Conservation (phyloP, 2,113 vertebrate genomes). For the Oenanthe melanoleuca region DNA sequence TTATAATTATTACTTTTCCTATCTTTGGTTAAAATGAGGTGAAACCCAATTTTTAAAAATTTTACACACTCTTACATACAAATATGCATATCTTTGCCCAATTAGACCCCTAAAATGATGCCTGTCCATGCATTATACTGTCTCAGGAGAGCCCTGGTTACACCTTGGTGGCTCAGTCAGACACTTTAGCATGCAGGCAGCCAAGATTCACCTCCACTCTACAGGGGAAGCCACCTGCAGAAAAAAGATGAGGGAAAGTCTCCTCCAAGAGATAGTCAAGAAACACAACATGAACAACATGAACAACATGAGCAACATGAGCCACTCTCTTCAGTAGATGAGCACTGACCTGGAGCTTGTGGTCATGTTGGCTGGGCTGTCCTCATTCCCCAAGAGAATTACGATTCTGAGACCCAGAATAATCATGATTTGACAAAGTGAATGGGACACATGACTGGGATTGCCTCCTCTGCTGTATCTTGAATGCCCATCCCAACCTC, state of each 20-base stretch:
- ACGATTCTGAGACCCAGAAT: neutral
- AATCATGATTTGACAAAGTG: neutral
- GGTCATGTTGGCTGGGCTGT: neutral
- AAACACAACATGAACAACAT: neutral
- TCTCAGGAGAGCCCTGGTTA: neutral
- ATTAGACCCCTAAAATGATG: neutral
- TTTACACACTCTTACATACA: neutral
- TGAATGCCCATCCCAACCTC: neutral
- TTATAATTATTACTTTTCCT: constrained; percentile 32
- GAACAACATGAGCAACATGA: neutral
- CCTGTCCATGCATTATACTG: neutral
- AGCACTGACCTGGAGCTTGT: neutral
- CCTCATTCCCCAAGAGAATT: neutral
- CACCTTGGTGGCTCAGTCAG: neutral
- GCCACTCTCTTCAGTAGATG: neutral
- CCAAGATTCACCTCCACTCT: neutral
- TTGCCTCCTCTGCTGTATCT: neutral
- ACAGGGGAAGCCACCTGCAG: neutral
- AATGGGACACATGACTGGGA: neutral
- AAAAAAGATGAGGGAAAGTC: neutral
- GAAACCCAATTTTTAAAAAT: neutral
- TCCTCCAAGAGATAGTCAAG: neutral
- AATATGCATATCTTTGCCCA: neutral
- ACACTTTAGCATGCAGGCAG: neutral
- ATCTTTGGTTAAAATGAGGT: neutral